phyloP scores from a whole-genome alignment of 2,113 vertebrate species.

The Riparia riparia region DNA sequence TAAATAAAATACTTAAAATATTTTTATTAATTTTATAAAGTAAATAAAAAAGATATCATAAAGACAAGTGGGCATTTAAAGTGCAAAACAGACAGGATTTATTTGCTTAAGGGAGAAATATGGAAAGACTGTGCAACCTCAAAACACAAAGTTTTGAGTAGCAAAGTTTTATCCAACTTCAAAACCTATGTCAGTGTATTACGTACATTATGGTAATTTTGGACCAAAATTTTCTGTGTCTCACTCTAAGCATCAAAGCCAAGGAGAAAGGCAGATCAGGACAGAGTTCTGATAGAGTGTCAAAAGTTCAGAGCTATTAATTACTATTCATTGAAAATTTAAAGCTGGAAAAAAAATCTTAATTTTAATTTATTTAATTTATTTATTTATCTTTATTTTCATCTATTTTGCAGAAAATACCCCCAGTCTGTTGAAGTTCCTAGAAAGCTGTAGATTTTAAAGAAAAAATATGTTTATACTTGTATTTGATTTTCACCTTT shows the following conservation, averaged over 20 bases:
- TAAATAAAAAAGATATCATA: background rate
- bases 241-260: background rate
- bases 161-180: background rate
- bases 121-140: background rate
- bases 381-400: background rate
- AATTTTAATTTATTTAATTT: too few relatives aligned
- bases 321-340: background rate
- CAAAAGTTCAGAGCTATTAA: background rate
- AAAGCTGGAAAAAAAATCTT: background rate
- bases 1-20: too few relatives aligned
- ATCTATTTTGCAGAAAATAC: background rate
- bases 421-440: background rate
- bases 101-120: background rate
- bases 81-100: background rate
- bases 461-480: background rate
- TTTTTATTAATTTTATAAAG: too few relatives aligned
- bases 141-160: background rate
- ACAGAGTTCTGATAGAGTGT: background rate
- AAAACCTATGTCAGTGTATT: background rate
- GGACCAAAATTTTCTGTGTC: background rate
- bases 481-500: background rate
- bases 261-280: background rate
- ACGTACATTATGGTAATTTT: rapidly evolving
- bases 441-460: background rate
- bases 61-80: background rate